Base-by-base conservation (phyloP, 1,140 invertebrate species). In the Littorina saxatilis region DNA sequence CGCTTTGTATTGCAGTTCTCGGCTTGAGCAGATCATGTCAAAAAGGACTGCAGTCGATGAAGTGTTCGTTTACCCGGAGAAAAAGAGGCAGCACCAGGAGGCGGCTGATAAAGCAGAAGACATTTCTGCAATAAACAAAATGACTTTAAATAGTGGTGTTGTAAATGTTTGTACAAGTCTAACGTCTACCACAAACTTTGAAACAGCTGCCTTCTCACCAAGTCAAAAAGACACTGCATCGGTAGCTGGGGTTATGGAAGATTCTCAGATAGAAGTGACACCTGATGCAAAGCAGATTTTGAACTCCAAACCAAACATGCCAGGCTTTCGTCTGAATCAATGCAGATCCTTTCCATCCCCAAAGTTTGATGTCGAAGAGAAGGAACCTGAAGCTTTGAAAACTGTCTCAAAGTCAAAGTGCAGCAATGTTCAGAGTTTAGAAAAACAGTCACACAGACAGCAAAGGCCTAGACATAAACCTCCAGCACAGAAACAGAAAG, bases 341-440 rank as follows among this genome's bases (percentile, higher is more conserved):
- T 35, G 29, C 2, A 68, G 39, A 68, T 68, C 66, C 23, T 68
- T 68, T 32, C 66, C 66, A 23, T 7, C 66, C 35, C 66, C 66
- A 7, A 68, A 68, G 13, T 68, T 68, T 68, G 66, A 39, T 27
- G 7, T 17, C 11, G 13, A 2, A 35, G 29, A 27, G 35, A 7
- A 9, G 15, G 61, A 35, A 11, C 29, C 27, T 11, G 61, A 32
- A 7, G 35, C 15, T 32, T 63, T 23, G 20, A 15, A 23, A 7
- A 15, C 61, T 13, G 5, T 5, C 35, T 32, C 27, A 32, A 23
- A 63, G 15, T 32, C 7, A 32, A 0, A 27, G 13, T 5, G 9
- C 29, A 9, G 23, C 35, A 32, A 63, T 32, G 17, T 2, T 15
- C 3, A 17, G 11, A 35, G 27, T 0, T 63, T 23, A 63, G 27